phyloP scores from a whole-genome alignment of 2,888 invertebrate species.

The Volucella inflata region DNA sequence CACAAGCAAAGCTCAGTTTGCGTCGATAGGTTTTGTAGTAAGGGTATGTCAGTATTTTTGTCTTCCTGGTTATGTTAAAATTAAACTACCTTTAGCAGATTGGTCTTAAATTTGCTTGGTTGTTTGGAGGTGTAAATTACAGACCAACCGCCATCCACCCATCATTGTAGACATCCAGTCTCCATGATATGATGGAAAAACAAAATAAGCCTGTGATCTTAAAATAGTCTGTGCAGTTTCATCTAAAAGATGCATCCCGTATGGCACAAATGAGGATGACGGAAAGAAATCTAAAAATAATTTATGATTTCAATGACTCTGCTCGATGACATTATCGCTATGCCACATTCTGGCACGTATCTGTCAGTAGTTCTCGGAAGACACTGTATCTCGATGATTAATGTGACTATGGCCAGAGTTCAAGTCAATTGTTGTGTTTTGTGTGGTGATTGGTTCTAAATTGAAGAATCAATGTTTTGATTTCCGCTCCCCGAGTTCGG shows the following conservation, averaged over 20 bases:
- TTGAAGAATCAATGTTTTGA: conserved; percentile 42
- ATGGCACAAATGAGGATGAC: not conserved
- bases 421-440: conserved; percentile 30
- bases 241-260: not conserved
- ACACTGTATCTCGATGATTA: conserved; percentile 46
- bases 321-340: conserved; percentile 7
- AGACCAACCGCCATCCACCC: no score
- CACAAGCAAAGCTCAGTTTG: no score
- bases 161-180: no score
- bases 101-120: no score
- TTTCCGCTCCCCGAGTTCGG: conserved; percentile 9
- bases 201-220: not conserved
- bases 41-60: no score
- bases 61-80: no score
- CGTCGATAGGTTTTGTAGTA: no score
- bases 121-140: no score
- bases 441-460: conserved; percentile 13
- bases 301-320: conserved; percentile 51
- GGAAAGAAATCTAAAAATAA: conserved; percentile 32
- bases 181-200: not conserved
- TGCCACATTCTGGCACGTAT: conserved; percentile 3
- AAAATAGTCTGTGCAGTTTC: not conserved
- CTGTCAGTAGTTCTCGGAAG: conserved; percentile 46
- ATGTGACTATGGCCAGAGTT: conserved; percentile 37
- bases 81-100: no score